phyloP scores from a whole-genome alignment of 2,888 invertebrate species.

The Tenthredo amoena region DNA sequence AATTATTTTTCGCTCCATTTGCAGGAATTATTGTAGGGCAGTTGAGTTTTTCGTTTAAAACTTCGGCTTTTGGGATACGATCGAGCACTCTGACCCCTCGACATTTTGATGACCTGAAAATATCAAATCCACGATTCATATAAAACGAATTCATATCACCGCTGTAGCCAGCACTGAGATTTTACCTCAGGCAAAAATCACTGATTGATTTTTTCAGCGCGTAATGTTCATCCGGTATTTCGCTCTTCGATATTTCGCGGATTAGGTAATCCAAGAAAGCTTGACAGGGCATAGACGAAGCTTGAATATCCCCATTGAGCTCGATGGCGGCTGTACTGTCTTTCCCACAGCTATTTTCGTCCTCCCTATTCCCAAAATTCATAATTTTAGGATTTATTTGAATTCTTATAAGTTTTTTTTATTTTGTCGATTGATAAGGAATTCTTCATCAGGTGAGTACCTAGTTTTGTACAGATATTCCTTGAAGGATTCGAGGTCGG shows the following conservation, averaged over 20 bases:
- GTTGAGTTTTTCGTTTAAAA: constrained; percentile 21
- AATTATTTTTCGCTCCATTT: background rate
- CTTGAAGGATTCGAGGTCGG: constrained; percentile 59
- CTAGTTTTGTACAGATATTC: constrained; percentile 62
- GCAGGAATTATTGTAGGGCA: constrained; percentile 57
- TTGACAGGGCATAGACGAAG: constrained; percentile 69
- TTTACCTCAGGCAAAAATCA: constrained; percentile 68
- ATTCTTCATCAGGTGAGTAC: background rate
- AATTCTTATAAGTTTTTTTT: background rate
- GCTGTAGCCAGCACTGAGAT: background rate
- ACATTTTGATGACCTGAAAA: constrained; percentile 56
- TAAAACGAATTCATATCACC: background rate
- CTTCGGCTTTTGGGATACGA: constrained; percentile 44
- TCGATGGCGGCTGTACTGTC: constrained; percentile 63
- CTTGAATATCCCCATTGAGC: constrained; percentile 65
- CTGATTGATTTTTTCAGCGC: constrained; percentile 60
- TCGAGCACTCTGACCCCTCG: constrained; percentile 55
- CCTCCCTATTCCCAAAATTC: background rate
- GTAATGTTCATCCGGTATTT: constrained; percentile 53
- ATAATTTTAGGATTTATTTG: background rate
- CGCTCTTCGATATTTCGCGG: constrained; percentile 63
- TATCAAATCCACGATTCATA: background rate
- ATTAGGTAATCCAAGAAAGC: constrained; percentile 69
- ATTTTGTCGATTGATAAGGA: background rate
- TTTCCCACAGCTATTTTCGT: background rate